A percentile compares a stretch with the other conserved stretches of the same genome.
phyloP scores from a whole-genome alignment of 2,113 vertebrate genomes.

The Megaceryle torquata region DNA sequence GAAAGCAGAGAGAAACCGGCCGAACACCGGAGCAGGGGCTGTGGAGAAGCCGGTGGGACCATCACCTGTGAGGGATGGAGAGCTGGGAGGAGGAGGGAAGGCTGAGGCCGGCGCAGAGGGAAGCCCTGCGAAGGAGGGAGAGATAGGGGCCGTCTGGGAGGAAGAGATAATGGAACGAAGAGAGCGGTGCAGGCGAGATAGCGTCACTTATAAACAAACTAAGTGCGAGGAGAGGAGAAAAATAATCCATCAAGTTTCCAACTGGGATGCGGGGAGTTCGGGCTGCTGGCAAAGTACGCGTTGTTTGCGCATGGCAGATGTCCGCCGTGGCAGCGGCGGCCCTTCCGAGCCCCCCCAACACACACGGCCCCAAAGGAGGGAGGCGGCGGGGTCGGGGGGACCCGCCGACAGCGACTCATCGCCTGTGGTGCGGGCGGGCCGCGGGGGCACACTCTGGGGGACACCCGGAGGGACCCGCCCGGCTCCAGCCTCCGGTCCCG shows the following conservation, averaged over 20 bases:
- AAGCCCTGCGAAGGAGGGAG: neutral
- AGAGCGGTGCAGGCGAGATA: neutral
- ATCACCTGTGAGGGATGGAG: neutral
- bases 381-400: too few species aligned
- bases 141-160: neutral
- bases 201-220: neutral
- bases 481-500: neutral
- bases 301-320: neutral
- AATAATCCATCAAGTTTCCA: neutral
- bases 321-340: neutral
- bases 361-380: neutral
- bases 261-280: neutral
- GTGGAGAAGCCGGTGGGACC: neutral
- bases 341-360: neutral
- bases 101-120: neutral
- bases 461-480: too few species aligned
- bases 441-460: neutral
- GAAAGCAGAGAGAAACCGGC: neutral
- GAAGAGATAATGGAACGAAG: neutral
- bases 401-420: too few species aligned
- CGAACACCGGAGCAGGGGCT: neutral
- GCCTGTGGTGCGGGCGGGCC: neutral
- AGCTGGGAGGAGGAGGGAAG: neutral
- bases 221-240: neutral
- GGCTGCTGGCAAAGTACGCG: neutral